Percentiles rank a stretch among this genome's conserved stretches.
phyloP scores from a whole-genome alignment of 2,888 invertebrate species.

The Pyrocoelia pectoralis region DNA sequence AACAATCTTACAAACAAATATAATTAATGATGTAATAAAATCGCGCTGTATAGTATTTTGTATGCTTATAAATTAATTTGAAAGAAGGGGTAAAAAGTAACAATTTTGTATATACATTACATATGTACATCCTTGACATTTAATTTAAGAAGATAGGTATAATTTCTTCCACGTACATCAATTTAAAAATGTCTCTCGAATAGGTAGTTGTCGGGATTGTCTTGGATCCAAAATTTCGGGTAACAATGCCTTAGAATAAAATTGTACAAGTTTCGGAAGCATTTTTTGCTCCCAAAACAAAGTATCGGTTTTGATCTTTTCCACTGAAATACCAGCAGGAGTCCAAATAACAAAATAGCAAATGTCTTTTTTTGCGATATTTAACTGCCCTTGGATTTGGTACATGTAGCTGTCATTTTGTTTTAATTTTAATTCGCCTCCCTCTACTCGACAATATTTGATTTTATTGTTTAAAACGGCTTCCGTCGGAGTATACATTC shows the following conservation, averaged over 20 bases:
- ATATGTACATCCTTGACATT: too few relatives aligned
- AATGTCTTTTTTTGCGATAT: not conserved
- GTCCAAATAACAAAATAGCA: not conserved
- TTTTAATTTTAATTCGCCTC: not conserved
- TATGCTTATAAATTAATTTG: too few relatives aligned
- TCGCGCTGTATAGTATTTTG: too few relatives aligned
- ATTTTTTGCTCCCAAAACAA: not conserved
- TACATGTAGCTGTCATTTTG: not conserved
- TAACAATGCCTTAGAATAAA: not conserved
- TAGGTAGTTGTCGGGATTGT: not conserved
- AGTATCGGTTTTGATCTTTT: not conserved
- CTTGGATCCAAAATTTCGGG: conserved; percentile 1
- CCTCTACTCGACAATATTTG: not conserved
- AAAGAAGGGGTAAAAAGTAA: too few relatives aligned
- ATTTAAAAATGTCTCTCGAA: not conserved
- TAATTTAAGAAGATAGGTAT: too few relatives aligned
- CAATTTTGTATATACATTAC: too few relatives aligned
- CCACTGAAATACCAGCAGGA: not conserved
- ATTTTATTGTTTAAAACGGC: not conserved
- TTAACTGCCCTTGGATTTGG: conserved; percentile 4
- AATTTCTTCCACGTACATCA: too few relatives aligned
- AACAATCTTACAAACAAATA: too few relatives aligned
- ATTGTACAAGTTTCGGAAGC: not conserved
- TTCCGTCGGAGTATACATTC: not conserved
- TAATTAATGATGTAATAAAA: too few relatives aligned